Conservation (phyloP, 2,113 vertebrate genomes). For the Leptobrachium leishanense region DNA sequence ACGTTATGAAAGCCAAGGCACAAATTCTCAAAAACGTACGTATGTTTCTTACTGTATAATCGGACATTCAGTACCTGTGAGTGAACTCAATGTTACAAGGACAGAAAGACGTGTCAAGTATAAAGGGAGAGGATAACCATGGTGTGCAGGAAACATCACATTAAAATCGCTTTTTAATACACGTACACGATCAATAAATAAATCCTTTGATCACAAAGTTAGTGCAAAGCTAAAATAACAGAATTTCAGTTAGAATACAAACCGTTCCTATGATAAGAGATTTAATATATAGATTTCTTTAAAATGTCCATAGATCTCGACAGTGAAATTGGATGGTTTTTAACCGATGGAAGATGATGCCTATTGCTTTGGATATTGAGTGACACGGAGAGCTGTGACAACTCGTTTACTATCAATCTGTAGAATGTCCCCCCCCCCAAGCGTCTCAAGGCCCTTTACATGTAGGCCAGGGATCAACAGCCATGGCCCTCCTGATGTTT, state of each 20-base stretch:
- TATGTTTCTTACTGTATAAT: neutral
- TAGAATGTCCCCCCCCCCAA: neutral
- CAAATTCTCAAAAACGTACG: conserved; percentile 38
- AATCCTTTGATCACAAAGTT: neutral
- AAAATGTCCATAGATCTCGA: neutral
- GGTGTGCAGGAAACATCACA: neutral
- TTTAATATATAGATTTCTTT: neutral
- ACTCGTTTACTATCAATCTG: neutral
- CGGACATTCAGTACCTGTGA: conserved; percentile 36
- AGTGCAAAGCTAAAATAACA: conserved; percentile 3
- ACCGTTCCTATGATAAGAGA: neutral
- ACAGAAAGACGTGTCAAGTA: neutral
- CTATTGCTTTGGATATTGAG: neutral
- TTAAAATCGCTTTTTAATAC: neutral
- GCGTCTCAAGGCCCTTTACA: too few relatives aligned
- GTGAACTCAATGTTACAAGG: conserved; percentile 8
- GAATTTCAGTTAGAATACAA: neutral
- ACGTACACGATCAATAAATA: neutral
- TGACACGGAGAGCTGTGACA: neutral
- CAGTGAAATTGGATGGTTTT: neutral
- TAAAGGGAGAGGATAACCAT: neutral
- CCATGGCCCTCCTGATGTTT: too few relatives aligned
- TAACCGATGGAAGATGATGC: neutral
- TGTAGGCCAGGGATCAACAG: too few relatives aligned
- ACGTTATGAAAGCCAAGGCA: conserved; percentile 40